These are phyloP conservation scores for Chromobotia macracanthus DNA, from an alignment of 2,797 vertebrate genomes.

Conservation along the genomic window DNA sequence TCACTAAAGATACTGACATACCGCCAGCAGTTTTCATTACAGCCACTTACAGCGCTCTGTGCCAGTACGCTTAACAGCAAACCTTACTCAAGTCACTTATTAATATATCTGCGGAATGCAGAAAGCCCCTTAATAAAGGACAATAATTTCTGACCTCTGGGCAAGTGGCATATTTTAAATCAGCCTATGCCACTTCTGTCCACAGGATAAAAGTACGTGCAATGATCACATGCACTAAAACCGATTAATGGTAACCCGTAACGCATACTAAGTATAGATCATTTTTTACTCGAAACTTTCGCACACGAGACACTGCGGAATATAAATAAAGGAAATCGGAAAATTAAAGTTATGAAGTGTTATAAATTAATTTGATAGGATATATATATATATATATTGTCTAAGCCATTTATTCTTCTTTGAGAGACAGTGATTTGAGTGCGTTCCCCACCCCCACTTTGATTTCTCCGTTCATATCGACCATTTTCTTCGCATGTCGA, in stretches of 20 bases:
- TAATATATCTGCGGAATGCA: neutral
- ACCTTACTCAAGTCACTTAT: slow-evolving; percentile 22
- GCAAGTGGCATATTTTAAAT: neutral
- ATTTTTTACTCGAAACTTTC: too few species aligned
- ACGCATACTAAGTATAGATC: neutral
- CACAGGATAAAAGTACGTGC: neutral
- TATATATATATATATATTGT: too few species aligned
- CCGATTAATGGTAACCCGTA: neutral
- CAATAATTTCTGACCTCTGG: neutral
- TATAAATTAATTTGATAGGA: too few species aligned
- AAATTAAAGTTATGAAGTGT: neutral
- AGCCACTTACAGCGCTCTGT: slow-evolving; percentile 14
- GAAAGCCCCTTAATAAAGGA: slow-evolving; percentile 1
- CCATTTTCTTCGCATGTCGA: slow-evolving; percentile 26
- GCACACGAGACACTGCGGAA: too few species aligned
- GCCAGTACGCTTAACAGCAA: neutral
- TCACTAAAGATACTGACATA: slow-evolving; percentile 32
- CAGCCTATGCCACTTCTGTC: neutral
- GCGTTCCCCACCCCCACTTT: slow-evolving; percentile 23
- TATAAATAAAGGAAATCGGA: neutral
- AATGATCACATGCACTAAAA: neutral
- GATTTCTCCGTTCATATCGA: slow-evolving; percentile 31
- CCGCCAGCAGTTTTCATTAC: slow-evolving; percentile 22
- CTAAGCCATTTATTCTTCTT: neutral
- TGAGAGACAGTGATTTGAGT: neutral